These are phyloP conservation scores for Neodiprion pinetum DNA, from an alignment of 1,140 invertebrate species.

Conservation along the genomic window DNA sequence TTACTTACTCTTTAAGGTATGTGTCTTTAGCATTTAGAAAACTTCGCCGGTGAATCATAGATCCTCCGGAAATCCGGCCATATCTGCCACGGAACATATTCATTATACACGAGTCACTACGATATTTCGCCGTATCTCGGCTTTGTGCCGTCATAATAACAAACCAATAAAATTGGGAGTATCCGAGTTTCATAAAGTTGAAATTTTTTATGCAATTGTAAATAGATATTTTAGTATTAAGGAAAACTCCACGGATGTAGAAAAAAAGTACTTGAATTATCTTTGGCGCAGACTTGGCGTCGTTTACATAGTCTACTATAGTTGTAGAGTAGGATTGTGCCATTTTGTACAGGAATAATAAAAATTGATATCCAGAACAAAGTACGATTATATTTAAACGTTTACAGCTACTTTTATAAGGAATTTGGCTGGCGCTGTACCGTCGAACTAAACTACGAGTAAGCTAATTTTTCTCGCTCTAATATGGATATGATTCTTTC, in stretches of 20 bases:
- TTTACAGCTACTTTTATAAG: not conserved
- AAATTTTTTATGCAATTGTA: constrained; percentile 33
- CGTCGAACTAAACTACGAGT: not conserved
- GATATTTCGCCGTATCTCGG: not conserved
- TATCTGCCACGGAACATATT: constrained; percentile 25
- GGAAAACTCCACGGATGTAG: constrained; percentile 26
- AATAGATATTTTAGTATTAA: constrained; percentile 46
- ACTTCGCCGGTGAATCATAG: not conserved
- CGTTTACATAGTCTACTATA: constrained; percentile 19
- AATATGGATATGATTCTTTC: not conserved
- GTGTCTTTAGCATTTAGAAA: not conserved
- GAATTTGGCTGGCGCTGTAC: not conserved
- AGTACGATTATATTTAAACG: not conserved
- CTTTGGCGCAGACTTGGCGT: not conserved
- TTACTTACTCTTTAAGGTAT: not conserved
- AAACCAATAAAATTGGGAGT: constrained; percentile 47
- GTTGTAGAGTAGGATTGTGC: constrained; percentile 55
- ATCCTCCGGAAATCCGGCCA: constrained; percentile 14
- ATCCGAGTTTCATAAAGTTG: constrained; percentile 36
- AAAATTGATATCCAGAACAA: constrained; percentile 18
- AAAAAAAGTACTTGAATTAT: constrained; percentile 16
- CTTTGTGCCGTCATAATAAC: constrained; percentile 38
- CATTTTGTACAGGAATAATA: constrained; percentile 55
- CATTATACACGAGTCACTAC: constrained; percentile 16
- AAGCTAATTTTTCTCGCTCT: not conserved